These are phyloP conservation scores for Engraulis encrasicolus DNA, from an alignment of 2,113 vertebrate species.

Conservation along the genomic window DNA sequence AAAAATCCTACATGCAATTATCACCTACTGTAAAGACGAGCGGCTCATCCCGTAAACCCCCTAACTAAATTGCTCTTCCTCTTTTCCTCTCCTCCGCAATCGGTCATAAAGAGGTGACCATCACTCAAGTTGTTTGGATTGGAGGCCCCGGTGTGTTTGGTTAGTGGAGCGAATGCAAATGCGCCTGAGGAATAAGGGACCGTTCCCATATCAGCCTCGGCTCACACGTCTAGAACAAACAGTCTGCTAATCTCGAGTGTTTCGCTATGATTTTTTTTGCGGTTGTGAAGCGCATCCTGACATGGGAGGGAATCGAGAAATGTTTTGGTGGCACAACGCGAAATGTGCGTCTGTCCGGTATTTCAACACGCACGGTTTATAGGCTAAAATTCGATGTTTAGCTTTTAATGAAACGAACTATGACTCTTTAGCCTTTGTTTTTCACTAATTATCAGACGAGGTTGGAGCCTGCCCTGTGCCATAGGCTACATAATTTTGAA, in stretches of 20 bases:
- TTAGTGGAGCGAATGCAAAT: slow-evolving; percentile 88
- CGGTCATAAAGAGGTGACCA: slow-evolving; percentile 83
- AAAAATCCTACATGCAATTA: slow-evolving; percentile 77
- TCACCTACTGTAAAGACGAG: slow-evolving; percentile 68
- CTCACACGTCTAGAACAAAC: slow-evolving; percentile 88
- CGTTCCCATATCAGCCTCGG: slow-evolving; percentile 90
- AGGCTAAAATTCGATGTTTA: slow-evolving; percentile 15
- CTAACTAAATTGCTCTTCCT: slow-evolving; percentile 82
- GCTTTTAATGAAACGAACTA: not conserved
- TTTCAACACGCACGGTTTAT: not conserved
- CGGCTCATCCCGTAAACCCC: slow-evolving; percentile 70
- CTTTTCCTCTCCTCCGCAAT: slow-evolving; percentile 74
- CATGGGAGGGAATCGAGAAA: not conserved
- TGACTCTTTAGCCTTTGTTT: not conserved
- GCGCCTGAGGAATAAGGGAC: slow-evolving; percentile 83
- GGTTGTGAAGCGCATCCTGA: slow-evolving; percentile 81
- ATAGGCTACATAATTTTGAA: no score
- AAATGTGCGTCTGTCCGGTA: not conserved
- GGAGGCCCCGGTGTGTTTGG: slow-evolving; percentile 82
- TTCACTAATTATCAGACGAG: no score
- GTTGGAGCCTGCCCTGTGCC: no score
- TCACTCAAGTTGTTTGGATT: slow-evolving; percentile 87
- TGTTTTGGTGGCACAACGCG: not conserved
- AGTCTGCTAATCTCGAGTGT: slow-evolving; percentile 92
- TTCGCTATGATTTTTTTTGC: slow-evolving; percentile 88